Percentiles rank a stretch among this genome's conserved stretches.
These are phyloP conservation scores for Australoheros scitulus DNA, from an alignment of 2,113 vertebrate genomes.

Conservation along the genomic window DNA sequence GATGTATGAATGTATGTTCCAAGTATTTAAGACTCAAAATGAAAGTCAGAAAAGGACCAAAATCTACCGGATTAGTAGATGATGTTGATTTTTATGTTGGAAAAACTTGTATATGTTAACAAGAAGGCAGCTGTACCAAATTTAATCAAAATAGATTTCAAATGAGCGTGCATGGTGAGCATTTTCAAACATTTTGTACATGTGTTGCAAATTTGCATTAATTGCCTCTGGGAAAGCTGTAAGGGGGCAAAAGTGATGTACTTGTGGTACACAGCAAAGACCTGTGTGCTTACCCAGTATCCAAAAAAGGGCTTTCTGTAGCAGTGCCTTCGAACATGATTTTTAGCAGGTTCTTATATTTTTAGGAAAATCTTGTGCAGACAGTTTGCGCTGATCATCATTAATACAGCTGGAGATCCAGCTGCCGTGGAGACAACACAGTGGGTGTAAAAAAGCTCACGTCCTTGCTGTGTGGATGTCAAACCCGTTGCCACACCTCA, in stretches of 20 bases:
- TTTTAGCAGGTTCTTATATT: neutral
- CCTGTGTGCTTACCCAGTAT: neutral
- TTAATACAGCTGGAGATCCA: slow-evolving; percentile 7
- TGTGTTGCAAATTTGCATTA: neutral
- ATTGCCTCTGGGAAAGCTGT: neutral
- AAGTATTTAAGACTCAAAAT: neutral
- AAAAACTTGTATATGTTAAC: neutral
- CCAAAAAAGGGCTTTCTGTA: neutral
- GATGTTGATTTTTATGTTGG: neutral
- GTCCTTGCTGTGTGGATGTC: neutral
- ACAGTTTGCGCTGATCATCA: neutral
- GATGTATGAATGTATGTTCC: neutral
- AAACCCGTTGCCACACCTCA: slow-evolving; percentile 41
- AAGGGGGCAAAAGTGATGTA: neutral
- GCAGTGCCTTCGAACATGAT: neutral
- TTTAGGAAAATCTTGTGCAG: neutral
- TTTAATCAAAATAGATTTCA: neutral
- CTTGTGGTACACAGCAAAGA: neutral
- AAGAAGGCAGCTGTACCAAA: neutral
- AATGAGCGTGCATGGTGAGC: neutral
- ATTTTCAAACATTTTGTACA: neutral
- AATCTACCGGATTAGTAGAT: neutral
- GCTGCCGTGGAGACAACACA: slow-evolving; percentile 10
- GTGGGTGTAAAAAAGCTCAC: neutral
- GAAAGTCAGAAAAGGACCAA: neutral